Evolutionary conservation across 1,140 invertebrate species (phyloP).

Genomic region (Hycleus phaleratus): DNA sequence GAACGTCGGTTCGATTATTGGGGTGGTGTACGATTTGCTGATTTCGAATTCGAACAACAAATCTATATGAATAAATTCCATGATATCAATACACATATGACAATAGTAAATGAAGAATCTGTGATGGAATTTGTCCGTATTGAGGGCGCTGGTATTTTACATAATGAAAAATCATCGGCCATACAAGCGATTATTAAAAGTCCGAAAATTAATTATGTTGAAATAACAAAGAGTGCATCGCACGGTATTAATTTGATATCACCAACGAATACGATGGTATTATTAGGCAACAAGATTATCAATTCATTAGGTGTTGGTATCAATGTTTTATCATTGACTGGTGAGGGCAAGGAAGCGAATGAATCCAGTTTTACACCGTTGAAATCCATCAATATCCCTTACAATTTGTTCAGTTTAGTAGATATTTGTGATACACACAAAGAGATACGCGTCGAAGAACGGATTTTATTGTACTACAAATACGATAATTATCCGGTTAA

Average conservation of each 20-base stretch:
- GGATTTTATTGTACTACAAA: constrained; percentile 92
- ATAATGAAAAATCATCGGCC: constrained; percentile 90
- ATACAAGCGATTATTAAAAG: constrained; percentile 82
- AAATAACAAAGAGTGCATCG: constrained; percentile 75
- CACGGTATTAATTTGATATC: constrained; percentile 91
- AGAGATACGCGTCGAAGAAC: constrained; percentile 81
- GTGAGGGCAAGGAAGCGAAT: constrained; percentile 82
- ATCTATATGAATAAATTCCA: constrained; percentile 74
- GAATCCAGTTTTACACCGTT: constrained; percentile 81
- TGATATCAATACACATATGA: constrained; percentile 68
- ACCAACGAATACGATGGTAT: constrained; percentile 67
- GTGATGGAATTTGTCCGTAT: constrained; percentile 78
- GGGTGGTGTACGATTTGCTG: constrained; percentile 92
- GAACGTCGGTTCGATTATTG: constrained; percentile 72
- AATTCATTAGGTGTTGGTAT: constrained; percentile 85
- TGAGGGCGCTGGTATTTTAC: constrained; percentile 89
- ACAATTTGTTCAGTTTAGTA: constrained; percentile 89
- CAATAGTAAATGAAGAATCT: constrained; percentile 60
- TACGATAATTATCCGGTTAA: constrained; percentile 94
- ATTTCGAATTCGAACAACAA: constrained; percentile 81
- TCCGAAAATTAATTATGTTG: constrained; percentile 74
- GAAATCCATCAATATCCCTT: constrained; percentile 79
- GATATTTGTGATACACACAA: constrained; percentile 95
- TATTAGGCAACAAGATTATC: constrained; percentile 64
- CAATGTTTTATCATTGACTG: constrained; percentile 80